Percentiles rank a stretch among this genome's conserved stretches.
Evolutionary conservation across 2,888 invertebrate genomes (phyloP).

Genomic region (Diarsia mendica): DNA sequence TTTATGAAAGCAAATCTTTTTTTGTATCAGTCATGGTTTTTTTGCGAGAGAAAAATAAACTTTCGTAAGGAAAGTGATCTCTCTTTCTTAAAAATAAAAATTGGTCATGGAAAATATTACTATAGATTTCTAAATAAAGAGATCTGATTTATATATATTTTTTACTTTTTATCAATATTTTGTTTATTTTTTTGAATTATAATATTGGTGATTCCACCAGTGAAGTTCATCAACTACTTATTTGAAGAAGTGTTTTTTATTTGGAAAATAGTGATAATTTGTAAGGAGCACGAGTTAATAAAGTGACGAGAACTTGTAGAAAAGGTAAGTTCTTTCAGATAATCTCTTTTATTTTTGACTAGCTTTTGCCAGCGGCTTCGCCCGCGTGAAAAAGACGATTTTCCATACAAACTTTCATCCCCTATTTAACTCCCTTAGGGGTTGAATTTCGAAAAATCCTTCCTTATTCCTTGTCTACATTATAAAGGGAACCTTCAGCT

Average conservation of each 20-base stretch:
- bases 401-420: too few relatives aligned
- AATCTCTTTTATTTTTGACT: background rate
- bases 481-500: too few relatives aligned
- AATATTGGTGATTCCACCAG: fast-evolving
- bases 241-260: conserved; percentile 1
- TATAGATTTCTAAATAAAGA: background rate
- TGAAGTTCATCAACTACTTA: background rate
- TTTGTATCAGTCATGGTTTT: background rate
- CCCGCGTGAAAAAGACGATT: too few relatives aligned
- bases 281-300: background rate
- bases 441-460: too few relatives aligned
- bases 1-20: conserved; percentile 2
- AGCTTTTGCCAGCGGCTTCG: too few relatives aligned
- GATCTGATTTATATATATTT: background rate
- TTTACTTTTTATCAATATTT: background rate
- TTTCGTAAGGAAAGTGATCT: background rate
- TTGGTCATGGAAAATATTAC: fast-evolving
- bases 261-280: background rate
- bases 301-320: background rate
- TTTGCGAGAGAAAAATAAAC: background rate
- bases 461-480: too few relatives aligned
- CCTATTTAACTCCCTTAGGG: too few relatives aligned
- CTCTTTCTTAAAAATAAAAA: background rate
- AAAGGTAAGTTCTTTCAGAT: conserved; percentile 21
- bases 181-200: too few relatives aligned